Evolutionary conservation across 2,888 invertebrate genomes (phyloP), one percentile per base, ranked within the genome.

Genomic region (Gastracanthus pulcherrimus): DNA sequence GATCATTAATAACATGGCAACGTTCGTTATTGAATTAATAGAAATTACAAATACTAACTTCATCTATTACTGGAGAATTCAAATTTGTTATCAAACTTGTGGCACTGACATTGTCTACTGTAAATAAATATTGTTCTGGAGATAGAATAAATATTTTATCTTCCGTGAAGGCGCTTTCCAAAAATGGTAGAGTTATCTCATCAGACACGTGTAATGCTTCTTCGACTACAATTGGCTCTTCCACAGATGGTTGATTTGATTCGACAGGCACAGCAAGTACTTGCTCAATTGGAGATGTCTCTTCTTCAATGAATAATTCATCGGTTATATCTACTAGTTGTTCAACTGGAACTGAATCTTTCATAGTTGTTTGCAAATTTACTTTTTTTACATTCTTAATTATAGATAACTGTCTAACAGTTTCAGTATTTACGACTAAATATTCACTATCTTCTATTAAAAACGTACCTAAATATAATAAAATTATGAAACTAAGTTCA

Each of bases 391-490:
- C 19, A 7, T 19, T 51, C 19, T 3, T 51, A 51, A 51, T 9
- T 51, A 3, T 51, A 51, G 51, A 19, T 51, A 51, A 23, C 2
- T 19, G n/a, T 19, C 26, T n/a, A 7, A 51, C 51, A n/a, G 9
- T 7, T 7, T 51, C 51, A 9, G 19, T 7, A 51, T 51, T 51
- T 51, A 51, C 1, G 19, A 51, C 6, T 51, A 51, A 6, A 9
- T 51, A n/a, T 51, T 51, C n/a, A 62, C 3, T 62, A 66, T 66
- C 26, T 26, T 66, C 23, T 23, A 66, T 2, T 66, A 66, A 23
- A 7, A 36, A 23, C 7, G 26, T 38, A 66, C 66, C 41, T 66
- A 66, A 66, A 23, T 66, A 66, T 66, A 38, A 66, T 66, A 38
- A 19, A 66, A 66, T 38, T n/a, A n/a, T n/a, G n/a, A n/a, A n/a